Evolutionary conservation across 2,888 invertebrate species (phyloP).

Genomic region (Amphipoea lucens): DNA sequence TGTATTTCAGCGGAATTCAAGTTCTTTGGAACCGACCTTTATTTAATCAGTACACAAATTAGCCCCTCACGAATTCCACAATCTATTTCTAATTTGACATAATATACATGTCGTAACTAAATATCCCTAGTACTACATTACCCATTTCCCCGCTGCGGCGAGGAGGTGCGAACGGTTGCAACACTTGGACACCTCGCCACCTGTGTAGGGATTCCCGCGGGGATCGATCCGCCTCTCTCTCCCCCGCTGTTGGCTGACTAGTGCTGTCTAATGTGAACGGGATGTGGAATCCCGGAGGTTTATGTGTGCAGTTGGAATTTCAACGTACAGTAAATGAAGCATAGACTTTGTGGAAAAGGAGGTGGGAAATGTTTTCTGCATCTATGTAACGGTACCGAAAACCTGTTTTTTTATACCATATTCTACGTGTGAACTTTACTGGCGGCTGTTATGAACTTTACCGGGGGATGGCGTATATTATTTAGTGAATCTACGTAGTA

Average conservation of each 20-base stretch:
- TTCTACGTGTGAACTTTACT: not conserved
- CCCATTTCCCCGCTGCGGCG: constrained; percentile 38
- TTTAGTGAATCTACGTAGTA: not conserved
- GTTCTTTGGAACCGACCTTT: not conserved
- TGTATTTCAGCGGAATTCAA: too few species aligned
- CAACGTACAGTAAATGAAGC: constrained; percentile 38
- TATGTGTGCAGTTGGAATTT: constrained; percentile 44
- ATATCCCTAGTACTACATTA: constrained; percentile 10
- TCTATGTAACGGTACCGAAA: not conserved
- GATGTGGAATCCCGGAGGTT: constrained; percentile 46
- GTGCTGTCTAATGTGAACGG: constrained; percentile 44
- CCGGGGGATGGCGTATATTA: not conserved
- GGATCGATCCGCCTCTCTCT: constrained; percentile 69
- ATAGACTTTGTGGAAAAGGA: constrained; percentile 30
- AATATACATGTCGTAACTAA: constrained; percentile 21
- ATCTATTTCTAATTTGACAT: not conserved
- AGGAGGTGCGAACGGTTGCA: constrained; percentile 61
- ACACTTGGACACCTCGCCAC: constrained; percentile 66
- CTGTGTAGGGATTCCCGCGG: constrained; percentile 74
- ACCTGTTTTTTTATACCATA: not conserved
- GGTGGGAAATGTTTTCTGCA: constrained; percentile 13
- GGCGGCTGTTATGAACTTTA: not conserved
- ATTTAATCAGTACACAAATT: not conserved
- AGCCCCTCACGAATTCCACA: not conserved
- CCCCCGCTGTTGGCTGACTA: constrained; percentile 53